A percentile compares a stretch with the other conserved stretches of the same genome.
Evolutionary conservation across 2,888 invertebrate species (phyloP).

Genomic region (Melinaea menophilus): DNA sequence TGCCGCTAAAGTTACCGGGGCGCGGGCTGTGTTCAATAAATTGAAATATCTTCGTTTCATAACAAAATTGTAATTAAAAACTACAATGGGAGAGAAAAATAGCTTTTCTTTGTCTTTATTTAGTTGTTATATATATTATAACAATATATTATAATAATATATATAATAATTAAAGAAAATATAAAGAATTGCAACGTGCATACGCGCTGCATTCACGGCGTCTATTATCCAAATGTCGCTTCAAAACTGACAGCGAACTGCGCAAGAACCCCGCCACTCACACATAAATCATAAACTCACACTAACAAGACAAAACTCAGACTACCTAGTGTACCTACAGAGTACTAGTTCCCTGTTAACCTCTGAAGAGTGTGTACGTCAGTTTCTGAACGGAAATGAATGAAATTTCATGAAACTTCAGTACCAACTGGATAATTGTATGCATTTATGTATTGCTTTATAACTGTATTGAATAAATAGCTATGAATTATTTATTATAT

Average conservation of each 20-base stretch:
- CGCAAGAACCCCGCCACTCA: constrained; percentile 7
- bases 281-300: constrained; percentile 3
- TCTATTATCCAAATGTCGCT: constrained; percentile 1
- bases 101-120: neutral
- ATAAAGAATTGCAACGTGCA: neutral
- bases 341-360: constrained; percentile 4
- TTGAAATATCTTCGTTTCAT: too few species aligned
- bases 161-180: neutral
- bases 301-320: neutral
- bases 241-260: constrained; percentile 1
- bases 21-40: too few species aligned
- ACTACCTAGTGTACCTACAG: constrained; percentile 5
- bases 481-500: neutral
- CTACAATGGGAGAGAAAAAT: neutral
- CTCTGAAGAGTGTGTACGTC: constrained; percentile 6
- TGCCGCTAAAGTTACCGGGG: neutral
- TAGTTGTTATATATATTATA: neutral
- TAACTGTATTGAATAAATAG: neutral
- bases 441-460: neutral
- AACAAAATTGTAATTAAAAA: too few species aligned
- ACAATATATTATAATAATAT: neutral
- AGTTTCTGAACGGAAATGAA: constrained; percentile 2
- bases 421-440: constrained; percentile 4
- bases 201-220: neutral
- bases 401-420: constrained; percentile 4